Base-by-base conservation (phyloP, 2,113 vertebrate species). In the Osmerus eperlanus region DNA sequence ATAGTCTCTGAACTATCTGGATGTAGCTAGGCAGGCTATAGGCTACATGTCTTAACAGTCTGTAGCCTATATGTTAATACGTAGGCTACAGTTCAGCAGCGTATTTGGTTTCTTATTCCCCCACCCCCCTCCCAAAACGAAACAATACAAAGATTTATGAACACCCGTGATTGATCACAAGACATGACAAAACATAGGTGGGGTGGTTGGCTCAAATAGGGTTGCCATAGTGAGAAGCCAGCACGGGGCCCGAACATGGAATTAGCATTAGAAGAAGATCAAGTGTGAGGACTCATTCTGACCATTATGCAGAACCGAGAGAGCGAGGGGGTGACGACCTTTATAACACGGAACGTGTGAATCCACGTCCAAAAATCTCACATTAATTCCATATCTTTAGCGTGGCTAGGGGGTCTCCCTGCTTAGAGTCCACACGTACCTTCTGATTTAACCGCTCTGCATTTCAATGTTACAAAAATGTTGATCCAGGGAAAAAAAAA, bases 221-320 rank as follows among this genome's bases (percentile, higher is more conserved):
- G 41, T 47, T 47, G 9, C 41, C 41, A 47, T 47, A 47, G 41
- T 47, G 41, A 47, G 41, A 47, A 47, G 41, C 41, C 41, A 47
- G 41, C 41, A 47, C 41, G 41, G 9, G 41, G 41, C 9, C 9
- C 9, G 41, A 47, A 9, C 41, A 28, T 6, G 13, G 6, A 18
- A 87, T 90, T 87, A 76, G 83, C 87, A 88, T 88, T 15, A 80
- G 70, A 86, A 89, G 54, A 81, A 83, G 25, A 63, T 23, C 54
- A 58, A 67, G 74, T 72, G 70, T 72, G 70, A 56, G 58, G 25
- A 11, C 60, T 65, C 68, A 68, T 75, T 81, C 77, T 72, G 63
- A 47, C 21, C 16, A 66, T 76, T 80, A 66, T 80, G 73, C 60
- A 52, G 74, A 73, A 62, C 67, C 32, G 32, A 56, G 59, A 65